Evolutionary conservation across 2,888 invertebrate genomes (phyloP), one percentile per base, ranked within the genome.

Genomic region (Notocelia uddmanniana): DNA sequence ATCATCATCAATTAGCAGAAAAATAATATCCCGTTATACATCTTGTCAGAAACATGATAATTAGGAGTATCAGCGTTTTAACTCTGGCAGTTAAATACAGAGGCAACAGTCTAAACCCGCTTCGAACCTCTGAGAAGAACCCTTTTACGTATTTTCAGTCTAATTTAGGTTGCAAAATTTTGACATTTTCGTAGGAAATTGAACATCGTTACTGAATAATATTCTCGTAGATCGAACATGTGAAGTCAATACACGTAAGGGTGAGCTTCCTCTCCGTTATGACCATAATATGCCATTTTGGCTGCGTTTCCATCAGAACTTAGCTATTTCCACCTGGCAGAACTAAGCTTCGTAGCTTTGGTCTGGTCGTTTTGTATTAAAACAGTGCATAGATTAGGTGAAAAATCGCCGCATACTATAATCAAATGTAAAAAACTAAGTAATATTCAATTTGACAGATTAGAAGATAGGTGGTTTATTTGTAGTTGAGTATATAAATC

Each of bases 121-220:
- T 83, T 81, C 19, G 76, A 79, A 81, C 80, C 77, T 82, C 81
- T 21, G 64, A 85, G 80, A 80, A 86, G 80, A 85, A 85, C 83
- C 78, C 68, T 21, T 50, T 41, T 37, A 13, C 37, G 34, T 18
- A 37, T 45, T 55, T 67, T 67, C 50, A 59, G 41, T 59, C 21
- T 59, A 15, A 15, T 58, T n/a, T 59, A 10, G 15, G 19, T 41
- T 21, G 13, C 58, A 58, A 34, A 18, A 57, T 6, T 13, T 34
- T 18, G n/a, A n/a, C n/a, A 18, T 18, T 15, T n/a, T 19, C 18
- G 18, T 41, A 3, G 5, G 41, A 41, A 15, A 5, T 13, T 41
- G 15, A 41, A 1, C 3, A 5, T 41, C 1, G 11, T 15, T 41
- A 26, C 2, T 41, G 41, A 15, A 41, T 5, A 41, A 45, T 45